phyloP scores from a whole-genome alignment of 2,888 invertebrate species.

The Kryphioiulus occultus region DNA sequence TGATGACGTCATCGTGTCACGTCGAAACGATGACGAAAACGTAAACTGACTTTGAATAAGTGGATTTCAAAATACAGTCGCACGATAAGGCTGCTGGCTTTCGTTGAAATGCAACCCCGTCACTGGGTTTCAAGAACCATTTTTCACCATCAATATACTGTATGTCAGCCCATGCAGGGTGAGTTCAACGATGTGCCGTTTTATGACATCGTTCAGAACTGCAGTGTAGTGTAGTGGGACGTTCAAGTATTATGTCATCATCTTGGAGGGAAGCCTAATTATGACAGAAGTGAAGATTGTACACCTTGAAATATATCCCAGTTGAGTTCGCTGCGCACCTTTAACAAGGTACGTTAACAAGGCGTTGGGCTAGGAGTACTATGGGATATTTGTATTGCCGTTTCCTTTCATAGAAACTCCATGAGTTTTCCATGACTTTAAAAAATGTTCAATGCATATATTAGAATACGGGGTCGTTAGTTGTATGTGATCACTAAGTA shows the following conservation, averaged over 20 bases:
- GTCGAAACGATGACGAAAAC: not conserved
- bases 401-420: too few species aligned
- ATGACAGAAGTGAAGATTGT: too few species aligned
- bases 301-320: not conserved
- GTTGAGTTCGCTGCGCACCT: not conserved
- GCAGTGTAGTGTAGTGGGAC: too few species aligned
- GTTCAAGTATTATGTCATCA: too few species aligned
- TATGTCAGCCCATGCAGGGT: not conserved
- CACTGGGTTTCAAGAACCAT: not conserved
- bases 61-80: not conserved
- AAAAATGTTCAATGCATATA: too few species aligned
- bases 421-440: too few species aligned
- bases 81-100: slow-evolving; percentile 13
- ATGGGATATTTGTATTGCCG: not conserved
- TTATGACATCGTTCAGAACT: too few species aligned
- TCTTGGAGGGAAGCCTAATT: too few species aligned
- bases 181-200: too few species aligned
- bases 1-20: slow-evolving; percentile 11
- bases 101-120: slow-evolving; percentile 6
- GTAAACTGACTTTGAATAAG: slow-evolving; percentile 11
- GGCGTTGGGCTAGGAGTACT: too few species aligned
- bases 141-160: not conserved
- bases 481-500: too few species aligned
- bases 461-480: too few species aligned
- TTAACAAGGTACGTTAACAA: not conserved